Evolutionary conservation across 2,888 invertebrate genomes (phyloP).

Genomic region (Ennomos quercinarius): DNA sequence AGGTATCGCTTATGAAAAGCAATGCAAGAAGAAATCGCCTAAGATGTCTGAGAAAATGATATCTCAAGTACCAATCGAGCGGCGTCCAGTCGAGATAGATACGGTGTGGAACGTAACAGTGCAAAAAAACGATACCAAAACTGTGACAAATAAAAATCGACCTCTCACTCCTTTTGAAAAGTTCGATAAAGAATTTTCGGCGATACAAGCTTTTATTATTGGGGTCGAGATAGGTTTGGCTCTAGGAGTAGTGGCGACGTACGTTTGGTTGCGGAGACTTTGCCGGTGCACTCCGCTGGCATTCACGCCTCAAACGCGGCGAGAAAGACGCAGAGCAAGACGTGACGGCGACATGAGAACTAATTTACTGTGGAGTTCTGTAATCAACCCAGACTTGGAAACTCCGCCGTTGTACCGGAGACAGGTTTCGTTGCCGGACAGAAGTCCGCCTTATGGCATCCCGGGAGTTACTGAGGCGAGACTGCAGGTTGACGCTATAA

Average conservation of each 20-base stretch:
- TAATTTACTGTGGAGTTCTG: slow-evolving; percentile 70
- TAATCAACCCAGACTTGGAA: slow-evolving; percentile 67
- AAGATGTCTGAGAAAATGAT: slow-evolving; percentile 86
- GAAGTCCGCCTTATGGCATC: slow-evolving; percentile 59
- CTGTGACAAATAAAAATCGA: slow-evolving; percentile 42
- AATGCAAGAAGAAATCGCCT: slow-evolving; percentile 67
- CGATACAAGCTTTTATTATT: slow-evolving; percentile 73
- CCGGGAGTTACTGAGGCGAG: slow-evolving; percentile 56
- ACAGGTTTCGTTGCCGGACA: slow-evolving; percentile 64
- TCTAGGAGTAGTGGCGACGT: slow-evolving; percentile 73
- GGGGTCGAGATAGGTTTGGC: slow-evolving; percentile 76
- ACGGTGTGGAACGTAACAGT: slow-evolving; percentile 73
- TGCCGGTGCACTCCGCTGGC: slow-evolving; percentile 62
- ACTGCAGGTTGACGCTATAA: slow-evolving; percentile 64
- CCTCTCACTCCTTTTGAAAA: slow-evolving; percentile 68
- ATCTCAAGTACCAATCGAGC: slow-evolving; percentile 69
- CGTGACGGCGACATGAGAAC: slow-evolving; percentile 70
- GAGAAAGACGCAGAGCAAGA: slow-evolving; percentile 55
- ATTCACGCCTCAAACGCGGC: slow-evolving; percentile 54
- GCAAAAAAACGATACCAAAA: slow-evolving; percentile 48
- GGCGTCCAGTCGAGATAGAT: slow-evolving; percentile 68
- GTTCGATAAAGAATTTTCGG: slow-evolving; percentile 74
- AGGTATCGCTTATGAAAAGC: slow-evolving; percentile 75
- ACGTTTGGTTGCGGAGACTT: slow-evolving; percentile 71
- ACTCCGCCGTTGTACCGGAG: slow-evolving; percentile 74